These are phyloP conservation scores for Lordiphosa mommai DNA, from an alignment of 1,140 invertebrate species.

Conservation along the genomic window DNA sequence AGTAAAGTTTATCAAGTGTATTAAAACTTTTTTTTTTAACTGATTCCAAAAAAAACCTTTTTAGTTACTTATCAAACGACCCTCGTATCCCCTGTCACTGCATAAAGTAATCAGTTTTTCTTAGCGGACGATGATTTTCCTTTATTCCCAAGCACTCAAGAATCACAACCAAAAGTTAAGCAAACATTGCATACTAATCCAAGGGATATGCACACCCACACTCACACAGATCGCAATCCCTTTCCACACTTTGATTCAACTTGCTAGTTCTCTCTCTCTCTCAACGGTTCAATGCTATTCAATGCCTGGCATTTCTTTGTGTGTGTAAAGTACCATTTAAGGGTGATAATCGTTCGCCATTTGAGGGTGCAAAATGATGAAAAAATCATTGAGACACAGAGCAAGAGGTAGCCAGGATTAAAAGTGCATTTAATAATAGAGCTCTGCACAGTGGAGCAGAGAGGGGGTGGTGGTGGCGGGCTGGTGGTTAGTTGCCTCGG, in stretches of 20 bases:
- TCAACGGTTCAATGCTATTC: constrained; percentile 62
- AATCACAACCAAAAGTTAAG: constrained; percentile 55
- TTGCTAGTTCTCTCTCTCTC: neutral
- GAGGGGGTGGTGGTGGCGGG: constrained; percentile 2
- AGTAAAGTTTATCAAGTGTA: too few species aligned
- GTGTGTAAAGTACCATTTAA: constrained; percentile 79
- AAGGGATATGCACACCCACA: constrained; percentile 37
- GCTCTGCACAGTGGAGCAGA: constrained; percentile 14
- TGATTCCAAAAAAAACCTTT: too few species aligned
- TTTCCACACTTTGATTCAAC: constrained; percentile 30
- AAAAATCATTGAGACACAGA: constrained; percentile 59
- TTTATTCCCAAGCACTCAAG: constrained; percentile 14
- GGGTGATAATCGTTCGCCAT: constrained; percentile 79
- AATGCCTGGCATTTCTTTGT: constrained; percentile 72
- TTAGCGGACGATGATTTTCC: constrained; percentile 16
- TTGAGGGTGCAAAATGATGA: constrained; percentile 77
- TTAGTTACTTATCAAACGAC: too few species aligned
- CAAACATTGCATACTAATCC: constrained; percentile 67
- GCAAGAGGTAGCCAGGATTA: constrained; percentile 55
- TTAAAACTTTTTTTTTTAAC: too few species aligned
- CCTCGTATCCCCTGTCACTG: neutral
- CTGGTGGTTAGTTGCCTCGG: constrained; percentile 46
- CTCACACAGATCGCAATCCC: neutral
- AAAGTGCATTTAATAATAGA: constrained; percentile 79
- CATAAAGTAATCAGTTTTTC: constrained; percentile 27